phyloP scores from a whole-genome alignment of 2,797 vertebrate species.

The Myotis findleyi region DNA sequence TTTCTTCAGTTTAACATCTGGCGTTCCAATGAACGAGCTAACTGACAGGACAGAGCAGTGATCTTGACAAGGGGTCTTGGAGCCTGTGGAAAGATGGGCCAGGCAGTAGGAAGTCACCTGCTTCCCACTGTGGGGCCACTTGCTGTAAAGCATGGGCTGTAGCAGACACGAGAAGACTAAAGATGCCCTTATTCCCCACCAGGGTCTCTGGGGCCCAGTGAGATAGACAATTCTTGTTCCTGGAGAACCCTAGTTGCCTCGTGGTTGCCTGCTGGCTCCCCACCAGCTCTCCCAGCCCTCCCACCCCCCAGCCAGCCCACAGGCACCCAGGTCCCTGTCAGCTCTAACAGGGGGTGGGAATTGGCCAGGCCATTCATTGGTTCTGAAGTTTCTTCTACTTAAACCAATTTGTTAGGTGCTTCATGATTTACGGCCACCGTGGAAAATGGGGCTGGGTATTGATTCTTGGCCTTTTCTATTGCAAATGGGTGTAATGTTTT shows the following conservation, averaged over 20 bases:
- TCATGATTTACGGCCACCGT: slow-evolving; percentile 88
- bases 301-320: neutral
- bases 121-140: neutral
- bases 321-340: slow-evolving; percentile 67
- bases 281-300: neutral
- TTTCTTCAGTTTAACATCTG: slow-evolving; percentile 32
- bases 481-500: slow-evolving; percentile 92
- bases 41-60: neutral
- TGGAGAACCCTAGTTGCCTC: neutral
- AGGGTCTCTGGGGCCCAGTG: neutral
- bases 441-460: slow-evolving; percentile 90
- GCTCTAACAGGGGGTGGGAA: slow-evolving; percentile 80
- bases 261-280: neutral
- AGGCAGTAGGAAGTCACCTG: neutral
- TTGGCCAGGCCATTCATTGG: slow-evolving; percentile 83
- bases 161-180: neutral
- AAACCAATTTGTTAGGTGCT: slow-evolving; percentile 91
- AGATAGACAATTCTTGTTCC: neutral
- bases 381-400: slow-evolving; percentile 89
- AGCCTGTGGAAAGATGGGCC: neutral
- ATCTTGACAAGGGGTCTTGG: slow-evolving; percentile 19
- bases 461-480: slow-evolving; percentile 92
- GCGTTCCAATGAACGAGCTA: slow-evolving; percentile 6
- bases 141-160: neutral
- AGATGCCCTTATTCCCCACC: neutral